Conservation (phyloP, 2,888 invertebrate genomes). For the Chloroclysta siterata region DNA sequence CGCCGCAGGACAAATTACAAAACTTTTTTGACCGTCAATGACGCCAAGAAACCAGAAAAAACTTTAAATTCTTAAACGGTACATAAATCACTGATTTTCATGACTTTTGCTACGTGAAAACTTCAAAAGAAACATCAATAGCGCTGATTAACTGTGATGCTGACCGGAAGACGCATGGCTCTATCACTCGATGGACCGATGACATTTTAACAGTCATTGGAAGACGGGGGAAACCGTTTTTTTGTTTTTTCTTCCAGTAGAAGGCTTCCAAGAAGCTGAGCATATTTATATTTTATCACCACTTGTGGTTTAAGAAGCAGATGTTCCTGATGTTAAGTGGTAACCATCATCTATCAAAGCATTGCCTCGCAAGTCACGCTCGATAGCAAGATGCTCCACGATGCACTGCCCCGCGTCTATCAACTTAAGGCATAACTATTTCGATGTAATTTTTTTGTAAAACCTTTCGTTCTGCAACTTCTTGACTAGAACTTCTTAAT, state of each 20-base stretch:
- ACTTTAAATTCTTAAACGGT: slow-evolving; percentile 14
- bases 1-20: slow-evolving; percentile 36
- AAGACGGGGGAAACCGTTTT: neutral
- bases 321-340: too few relatives aligned
- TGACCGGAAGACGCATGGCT: slow-evolving; percentile 10
- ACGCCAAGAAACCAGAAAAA: slow-evolving; percentile 23
- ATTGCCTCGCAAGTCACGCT: too few relatives aligned
- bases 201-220: slow-evolving; percentile 4
- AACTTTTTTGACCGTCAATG: slow-evolving; percentile 23
- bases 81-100: slow-evolving; percentile 26
- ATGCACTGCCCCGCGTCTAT: too few relatives aligned
- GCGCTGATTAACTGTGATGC: slow-evolving; percentile 11
- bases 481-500: too few relatives aligned
- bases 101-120: slow-evolving; percentile 14
- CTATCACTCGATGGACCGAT: slow-evolving; percentile 4
- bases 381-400: too few relatives aligned
- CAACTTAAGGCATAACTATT: too few relatives aligned
- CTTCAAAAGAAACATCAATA: slow-evolving; percentile 28
- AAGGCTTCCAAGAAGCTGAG: too few relatives aligned
- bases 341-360: too few relatives aligned
- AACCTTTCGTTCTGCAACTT: too few relatives aligned
- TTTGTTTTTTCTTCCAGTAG: neutral
- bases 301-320: too few relatives aligned
- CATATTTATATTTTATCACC: too few relatives aligned
- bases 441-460: too few relatives aligned